Base-by-base conservation (phyloP, 2,797 vertebrate species). In the Gymnocypris eckloni region DNA sequence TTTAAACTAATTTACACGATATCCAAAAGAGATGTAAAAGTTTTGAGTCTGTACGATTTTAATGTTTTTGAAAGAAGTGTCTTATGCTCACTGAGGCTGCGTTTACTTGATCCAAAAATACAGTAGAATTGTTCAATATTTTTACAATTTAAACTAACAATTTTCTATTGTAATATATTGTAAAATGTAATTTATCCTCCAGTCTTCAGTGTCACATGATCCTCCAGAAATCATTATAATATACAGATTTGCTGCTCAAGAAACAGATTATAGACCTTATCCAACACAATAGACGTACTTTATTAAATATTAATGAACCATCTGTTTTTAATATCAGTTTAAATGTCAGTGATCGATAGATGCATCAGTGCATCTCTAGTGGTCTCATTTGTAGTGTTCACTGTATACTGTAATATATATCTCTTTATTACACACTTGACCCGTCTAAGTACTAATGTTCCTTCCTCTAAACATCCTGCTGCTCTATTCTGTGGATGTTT, bases 291-390 rank as follows among this genome's bases (percentile, higher is more conserved):
- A 37, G 18, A 54, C 37, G 50, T 22, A 20, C 50, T 20, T 33
- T 22, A 22, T 76, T 54, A 39, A 72, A 59, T 28, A 59, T 72
- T 45, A 72, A 59, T 59, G 12, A 59, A 13, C 18, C 15, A 4
- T 67, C 45, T 33, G 79, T 81, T 81, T 81, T 67, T 20, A 81
- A n/a, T 59, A 59, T 28, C n/a, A 12, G 50, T 70, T 70, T 69
- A 54, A 76, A 76, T 76, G 25, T 22, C 28, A 22, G 28, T 37
- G 48, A 37, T 54, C 11, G 45, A 54, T 76, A 11, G 28, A 52
- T 75, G 3, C 4, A 20, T 18, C 11, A 4, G 28, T 37, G 48
- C 73, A 37, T 52, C 73, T 37, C 48, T 54, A 78, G 33, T 59
- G 67, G 4, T 22, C 9, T 22, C 56, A 16, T 41, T n/a, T 78